Percentiles rank a stretch among this genome's conserved stretches.
These are phyloP conservation scores for Drosophila eohydei DNA, from an alignment of 2,888 invertebrate species.

Conservation along the genomic window DNA sequence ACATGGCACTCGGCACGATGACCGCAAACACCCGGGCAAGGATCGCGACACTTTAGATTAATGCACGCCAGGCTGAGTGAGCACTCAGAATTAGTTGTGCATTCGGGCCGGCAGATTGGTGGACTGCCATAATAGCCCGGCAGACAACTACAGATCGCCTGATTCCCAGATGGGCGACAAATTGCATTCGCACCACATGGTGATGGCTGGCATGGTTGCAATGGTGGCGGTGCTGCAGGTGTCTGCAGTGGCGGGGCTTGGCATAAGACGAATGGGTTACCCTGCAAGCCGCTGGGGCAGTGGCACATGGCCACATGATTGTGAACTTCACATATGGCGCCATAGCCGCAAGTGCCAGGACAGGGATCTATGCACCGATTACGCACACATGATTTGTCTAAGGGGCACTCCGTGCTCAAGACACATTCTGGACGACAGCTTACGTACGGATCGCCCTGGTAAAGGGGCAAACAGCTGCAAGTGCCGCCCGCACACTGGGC, in stretches of 20 bases:
- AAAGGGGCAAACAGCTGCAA: constrained; percentile 89
- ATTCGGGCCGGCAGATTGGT: constrained; percentile 90
- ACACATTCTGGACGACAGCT: constrained; percentile 91
- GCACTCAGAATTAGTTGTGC: constrained; percentile 89
- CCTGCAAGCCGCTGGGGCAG: constrained; percentile 87
- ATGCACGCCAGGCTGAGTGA: constrained; percentile 88
- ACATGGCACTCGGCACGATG: constrained; percentile 89
- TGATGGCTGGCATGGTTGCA: constrained; percentile 88
- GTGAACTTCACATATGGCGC: constrained; percentile 90
- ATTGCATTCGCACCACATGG: constrained; percentile 90
- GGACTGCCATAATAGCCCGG: constrained; percentile 88
- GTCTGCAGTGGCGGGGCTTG: constrained; percentile 54
- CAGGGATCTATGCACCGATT: constrained; percentile 91
- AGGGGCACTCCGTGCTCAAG: constrained; percentile 89
- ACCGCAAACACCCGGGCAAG: constrained; percentile 91
- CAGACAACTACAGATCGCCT: constrained; percentile 88
- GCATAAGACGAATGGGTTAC: constrained; percentile 89
- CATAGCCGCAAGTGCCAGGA: constrained; percentile 88
- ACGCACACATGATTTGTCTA: constrained; percentile 89
- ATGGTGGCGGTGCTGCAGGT: constrained; percentile 13
- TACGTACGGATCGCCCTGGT: constrained; percentile 88
- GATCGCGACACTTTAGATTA: constrained; percentile 89
- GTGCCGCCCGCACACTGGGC: constrained; percentile 88
- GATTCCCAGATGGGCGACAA: constrained; percentile 87
- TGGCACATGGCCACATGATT: constrained; percentile 89